Evolutionary conservation across 2,797 vertebrate genomes (phyloP), one percentile per base, ranked within the genome.

Genomic region (Peromyscus melanophrys): DNA sequence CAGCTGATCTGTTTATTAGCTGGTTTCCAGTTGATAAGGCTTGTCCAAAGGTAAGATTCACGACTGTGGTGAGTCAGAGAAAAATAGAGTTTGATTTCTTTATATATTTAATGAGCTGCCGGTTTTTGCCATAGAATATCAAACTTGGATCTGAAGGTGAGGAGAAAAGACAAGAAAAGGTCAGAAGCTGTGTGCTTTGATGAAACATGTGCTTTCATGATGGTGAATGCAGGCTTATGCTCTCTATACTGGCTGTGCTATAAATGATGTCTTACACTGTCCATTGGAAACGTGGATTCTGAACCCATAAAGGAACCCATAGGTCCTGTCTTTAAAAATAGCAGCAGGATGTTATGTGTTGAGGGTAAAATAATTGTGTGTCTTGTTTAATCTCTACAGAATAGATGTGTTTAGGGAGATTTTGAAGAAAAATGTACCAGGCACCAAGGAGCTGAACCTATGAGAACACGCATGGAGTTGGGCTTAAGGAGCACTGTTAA

Each of bases 1-100:
- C 25, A 17, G 75, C 65, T 43, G 76, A 8, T 71, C 86, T 91
- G 13, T 80, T 89, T 76, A 19, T 67, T 86, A 52, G 67, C 83
- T 85, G 61, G 17, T 89, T 96, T 85, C 49, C 19, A 37, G 40
- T 59, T 93, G 27, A 52, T 14, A 84, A 69, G 71, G 65, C 9
- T 55, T 95, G 46, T 75, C 63, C 23, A 55, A n/a, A 93, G 37
- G 63, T 81, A 84, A 96, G 63, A 67, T 65, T 69, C 37, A 90
- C 92, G 34, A 83, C 34, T 73, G 59, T 23, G 12, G 55, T 59
- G 40, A 93, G 63, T 46, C 57, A 61, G 67, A 76, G 65, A 34
- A 57, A 84, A 69, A 57, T 0, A 40, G 37, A 76, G 7, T 67
- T 89, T 82, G 92, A 89, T 76, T 88, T 88, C 49, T 92, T 76